Evolutionary conservation across 1,140 invertebrate genomes (phyloP).

Genomic region (Neodiprion lecontei): DNA sequence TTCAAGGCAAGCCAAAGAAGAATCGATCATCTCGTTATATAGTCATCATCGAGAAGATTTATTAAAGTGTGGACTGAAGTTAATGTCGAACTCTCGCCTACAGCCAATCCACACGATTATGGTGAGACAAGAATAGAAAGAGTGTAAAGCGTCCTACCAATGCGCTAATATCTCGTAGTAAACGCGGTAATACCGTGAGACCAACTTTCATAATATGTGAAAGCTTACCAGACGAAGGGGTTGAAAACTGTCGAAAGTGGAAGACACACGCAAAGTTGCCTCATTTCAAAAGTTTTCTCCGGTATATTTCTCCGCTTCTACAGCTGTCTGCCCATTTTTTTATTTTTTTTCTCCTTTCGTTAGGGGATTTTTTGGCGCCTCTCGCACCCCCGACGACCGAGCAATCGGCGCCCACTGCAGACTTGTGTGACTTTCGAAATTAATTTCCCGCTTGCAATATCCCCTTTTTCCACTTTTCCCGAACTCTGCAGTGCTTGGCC

Average conservation of each 20-base stretch:
- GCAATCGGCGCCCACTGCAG: slow-evolving; percentile 15
- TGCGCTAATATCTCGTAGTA: too few relatives aligned
- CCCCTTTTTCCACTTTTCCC: too few relatives aligned
- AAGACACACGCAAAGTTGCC: slow-evolving; percentile 44
- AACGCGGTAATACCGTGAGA: too few relatives aligned
- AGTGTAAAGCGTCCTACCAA: too few relatives aligned
- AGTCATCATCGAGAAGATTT: too few relatives aligned
- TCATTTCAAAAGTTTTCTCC: slow-evolving; percentile 39
- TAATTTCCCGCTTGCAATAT: slow-evolving; percentile 29
- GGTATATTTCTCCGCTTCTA: not conserved
- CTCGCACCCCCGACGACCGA: slow-evolving; percentile 18
- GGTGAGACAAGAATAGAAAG: too few relatives aligned
- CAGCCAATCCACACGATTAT: too few relatives aligned
- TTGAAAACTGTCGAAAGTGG: slow-evolving; percentile 37
- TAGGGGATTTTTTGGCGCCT: slow-evolving; percentile 19
- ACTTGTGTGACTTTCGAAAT: slow-evolving; percentile 38
- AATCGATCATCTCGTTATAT: too few relatives aligned
- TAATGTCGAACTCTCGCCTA: too few relatives aligned
- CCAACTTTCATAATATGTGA: slow-evolving; percentile 44
- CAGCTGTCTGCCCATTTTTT: not conserved
- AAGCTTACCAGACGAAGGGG: slow-evolving; percentile 21
- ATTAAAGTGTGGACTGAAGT: too few relatives aligned
- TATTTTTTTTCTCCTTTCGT: not conserved
- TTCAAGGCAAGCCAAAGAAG: too few relatives aligned
- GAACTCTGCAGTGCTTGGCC: too few relatives aligned